Base-by-base conservation (phyloP, 2,888 invertebrate species). In the Gari tellinella region DNA sequence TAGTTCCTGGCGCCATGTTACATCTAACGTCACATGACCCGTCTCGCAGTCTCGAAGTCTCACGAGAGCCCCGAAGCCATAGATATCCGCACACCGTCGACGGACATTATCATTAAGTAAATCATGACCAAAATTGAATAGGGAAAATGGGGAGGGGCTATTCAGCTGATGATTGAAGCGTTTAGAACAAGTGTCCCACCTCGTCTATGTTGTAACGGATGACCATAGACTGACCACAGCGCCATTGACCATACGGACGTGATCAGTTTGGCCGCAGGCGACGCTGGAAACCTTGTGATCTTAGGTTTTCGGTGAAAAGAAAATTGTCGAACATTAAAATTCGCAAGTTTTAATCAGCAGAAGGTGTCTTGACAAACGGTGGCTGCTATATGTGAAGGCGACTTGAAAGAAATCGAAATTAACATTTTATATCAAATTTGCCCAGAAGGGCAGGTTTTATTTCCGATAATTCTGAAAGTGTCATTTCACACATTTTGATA, bases 321-420 rank as follows among this genome's bases (percentile, higher is more conserved):
- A 49, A 49, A 26, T 49, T 53, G 57, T 61, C 53, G 55, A 67
- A 60, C 49, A 40, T 55, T 55, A 55, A 67, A 61, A 49, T 60
- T 53, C 48, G 38, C 61, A 61, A 61, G 31, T 55, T 60, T 61
- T 61, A 48, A 67, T 61, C 67, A 67, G 61, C 55, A 55, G 38
- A 55, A 55, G 53, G 41, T 61, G 40, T 19, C 55, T 10, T 15
- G 40, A 55, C 40, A 55, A 37, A 40, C 15, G 55, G 40, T 21
- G 21, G 15, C 38, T 21, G 40, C 31, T 48, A 12, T 48, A 21
- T 23, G 48, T 10, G 31, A 31, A 31, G 10, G 10, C 10, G 31
- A 31, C 31, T 31, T 31, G 31, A 31, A 31, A 31, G 31, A 31
- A 31, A 10, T 31, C 31, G 31, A 7, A 31, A 31, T 31, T 31